Base-by-base conservation (phyloP, 2,113 vertebrate genomes). In the Leptosomus discolor region DNA sequence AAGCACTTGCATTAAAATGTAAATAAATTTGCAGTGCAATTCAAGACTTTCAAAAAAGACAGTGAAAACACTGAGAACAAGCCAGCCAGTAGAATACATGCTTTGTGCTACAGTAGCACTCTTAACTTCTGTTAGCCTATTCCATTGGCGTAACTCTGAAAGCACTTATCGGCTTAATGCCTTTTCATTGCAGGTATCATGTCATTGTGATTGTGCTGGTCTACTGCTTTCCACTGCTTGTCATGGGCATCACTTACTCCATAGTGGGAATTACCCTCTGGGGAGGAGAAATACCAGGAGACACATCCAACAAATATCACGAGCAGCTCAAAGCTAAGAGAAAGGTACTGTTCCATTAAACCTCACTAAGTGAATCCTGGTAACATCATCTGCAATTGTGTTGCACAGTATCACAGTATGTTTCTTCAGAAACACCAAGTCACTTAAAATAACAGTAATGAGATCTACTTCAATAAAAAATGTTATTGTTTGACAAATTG, bases 231-330 rank as follows among this genome's bases (percentile, higher is more conserved):
- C 99, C 99, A 11, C 95, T 99, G 87, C 98, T 99, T 92, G 97
- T 99, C 92, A 99, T 99, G 99, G 99, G 98, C 27, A 98, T 99
- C 97, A 99, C 99, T 60, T 99, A 99, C 91, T 99, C 99, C 89
- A 99, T 99, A n/a, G 98, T 99, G 41, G 99, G 99, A 64, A 88
- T 99, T 96, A 99, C 99, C 1, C 98, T 99, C 69, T 99, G 99
- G 99, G 99, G 99, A 95, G 99, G 99, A 84, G 99, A 99, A 96
- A 99, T 99, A 96, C 99, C 99, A 16, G 99, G 99, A 8, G 99
- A 99, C 85, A 99, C 99, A 17, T 99, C 98, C 53, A 95, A 99
- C 96, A 99, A 99, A 94, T 99, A 99, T 45, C 99, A 99, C 0
- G 99, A 99, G 84, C 99, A 99, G 93, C 99, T 99, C 50, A 98